phyloP scores from a whole-genome alignment of 2,888 invertebrate species.

The Pecten maximus region DNA sequence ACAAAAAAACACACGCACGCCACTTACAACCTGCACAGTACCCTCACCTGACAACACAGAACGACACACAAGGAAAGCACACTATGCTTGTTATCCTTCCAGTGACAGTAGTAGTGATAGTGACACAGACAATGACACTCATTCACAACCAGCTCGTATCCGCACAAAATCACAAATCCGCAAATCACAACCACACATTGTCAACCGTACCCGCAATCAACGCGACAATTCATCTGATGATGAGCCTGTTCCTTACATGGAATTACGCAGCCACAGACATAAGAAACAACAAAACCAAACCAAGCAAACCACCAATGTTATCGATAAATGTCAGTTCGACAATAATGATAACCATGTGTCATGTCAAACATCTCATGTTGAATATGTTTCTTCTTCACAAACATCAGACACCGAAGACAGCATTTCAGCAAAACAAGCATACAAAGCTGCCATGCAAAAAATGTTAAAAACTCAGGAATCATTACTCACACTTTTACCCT shows the following conservation, averaged over 20 bases:
- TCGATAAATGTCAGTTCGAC: too few relatives aligned
- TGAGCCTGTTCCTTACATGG: neutral
- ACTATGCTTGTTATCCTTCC: neutral
- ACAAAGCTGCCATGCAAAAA: too few relatives aligned
- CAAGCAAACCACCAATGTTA: too few relatives aligned
- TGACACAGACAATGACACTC: neutral
- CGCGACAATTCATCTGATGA: neutral
- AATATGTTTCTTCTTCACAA: too few relatives aligned
- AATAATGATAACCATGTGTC: too few relatives aligned
- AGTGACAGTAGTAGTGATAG: neutral
- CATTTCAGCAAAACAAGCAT: too few relatives aligned
- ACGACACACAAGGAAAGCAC: neutral
- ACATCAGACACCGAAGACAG: too few relatives aligned
- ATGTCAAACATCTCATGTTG: too few relatives aligned
- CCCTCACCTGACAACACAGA: neutral
- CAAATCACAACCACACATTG: neutral
- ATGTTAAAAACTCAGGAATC: too few relatives aligned
- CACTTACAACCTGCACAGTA: neutral
- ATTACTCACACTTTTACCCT: too few relatives aligned
- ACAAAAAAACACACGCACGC: too few relatives aligned
- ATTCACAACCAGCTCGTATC: neutral
- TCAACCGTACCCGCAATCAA: neutral
- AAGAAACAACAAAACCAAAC: neutral
- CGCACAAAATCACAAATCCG: neutral
- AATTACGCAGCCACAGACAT: neutral